Conservation (phyloP, 2,113 vertebrate species). For the Oncorhynchus kisutch region DNA sequence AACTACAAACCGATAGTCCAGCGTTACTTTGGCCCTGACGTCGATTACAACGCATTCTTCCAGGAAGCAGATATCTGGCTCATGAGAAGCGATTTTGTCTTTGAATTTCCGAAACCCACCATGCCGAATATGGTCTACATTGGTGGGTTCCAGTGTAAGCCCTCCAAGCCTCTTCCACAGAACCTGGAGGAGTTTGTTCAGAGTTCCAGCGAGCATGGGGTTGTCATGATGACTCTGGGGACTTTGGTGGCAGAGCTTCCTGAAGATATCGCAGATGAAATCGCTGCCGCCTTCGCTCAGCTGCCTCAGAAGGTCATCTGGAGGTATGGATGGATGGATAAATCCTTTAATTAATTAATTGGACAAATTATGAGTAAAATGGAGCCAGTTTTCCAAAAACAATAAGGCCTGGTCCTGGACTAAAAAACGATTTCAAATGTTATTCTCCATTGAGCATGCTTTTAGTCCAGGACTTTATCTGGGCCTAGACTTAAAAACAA, state of each 20-base stretch:
- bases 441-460: no score
- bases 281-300: constrained; percentile 66
- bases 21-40: constrained; percentile 64
- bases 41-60: constrained; percentile 62
- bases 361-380: no score
- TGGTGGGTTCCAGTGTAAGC: constrained; percentile 46
- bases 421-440: no score
- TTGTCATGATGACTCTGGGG: constrained; percentile 69
- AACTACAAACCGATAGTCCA: constrained; percentile 58
- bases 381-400: no score
- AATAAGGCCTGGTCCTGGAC: no score
- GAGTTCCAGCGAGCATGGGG: constrained; percentile 65
- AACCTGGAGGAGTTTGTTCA: constrained; percentile 44
- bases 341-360: no score
- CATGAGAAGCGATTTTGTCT: constrained; percentile 70
- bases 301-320: constrained; percentile 72
- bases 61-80: constrained; percentile 72
- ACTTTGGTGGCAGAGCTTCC: constrained; percentile 58
- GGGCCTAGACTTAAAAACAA: no score
- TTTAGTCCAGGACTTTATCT: no score
- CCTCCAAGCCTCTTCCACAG: constrained; percentile 36
- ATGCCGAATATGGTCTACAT: constrained; percentile 51
- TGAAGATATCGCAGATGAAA: constrained; percentile 55
- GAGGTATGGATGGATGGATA: constrained; percentile 30
- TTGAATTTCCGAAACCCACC: constrained; percentile 58